Conservation (phyloP, 2,888 invertebrate genomes). For the Drosophila merina region DNA sequence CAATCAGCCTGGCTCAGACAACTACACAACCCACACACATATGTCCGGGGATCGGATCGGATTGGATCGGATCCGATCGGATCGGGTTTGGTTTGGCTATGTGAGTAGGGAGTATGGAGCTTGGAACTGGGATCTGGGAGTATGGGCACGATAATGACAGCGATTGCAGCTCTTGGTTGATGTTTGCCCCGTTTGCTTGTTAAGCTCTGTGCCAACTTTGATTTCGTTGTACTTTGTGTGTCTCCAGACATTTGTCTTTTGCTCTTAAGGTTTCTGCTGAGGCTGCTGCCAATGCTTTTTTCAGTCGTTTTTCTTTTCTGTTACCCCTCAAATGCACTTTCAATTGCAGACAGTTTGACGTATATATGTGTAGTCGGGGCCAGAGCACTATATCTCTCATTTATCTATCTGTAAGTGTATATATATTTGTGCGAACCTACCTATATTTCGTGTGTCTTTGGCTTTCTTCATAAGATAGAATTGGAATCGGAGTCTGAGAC, state of each 20-base stretch:
- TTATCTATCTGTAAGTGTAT: conserved; percentile 64
- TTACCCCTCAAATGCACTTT: conserved; percentile 76
- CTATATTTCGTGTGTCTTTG: conserved; percentile 47
- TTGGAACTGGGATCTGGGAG: conserved; percentile 32
- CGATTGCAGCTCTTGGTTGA: conserved; percentile 58
- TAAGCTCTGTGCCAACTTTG: conserved; percentile 75
- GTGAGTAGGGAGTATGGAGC: conserved; percentile 33
- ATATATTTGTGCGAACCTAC: conserved; percentile 23
- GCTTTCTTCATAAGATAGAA: conserved; percentile 61
- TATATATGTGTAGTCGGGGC: conserved; percentile 61
- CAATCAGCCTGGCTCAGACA: conserved; percentile 53
- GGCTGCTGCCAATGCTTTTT: conserved; percentile 21
- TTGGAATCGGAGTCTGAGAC: conserved; percentile 34
- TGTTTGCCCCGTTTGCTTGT: conserved; percentile 62
- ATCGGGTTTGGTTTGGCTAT: conserved; percentile 31
- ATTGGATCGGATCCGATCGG: conserved; percentile 34
- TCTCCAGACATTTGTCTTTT: conserved; percentile 71
- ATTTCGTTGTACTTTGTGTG: conserved; percentile 63
- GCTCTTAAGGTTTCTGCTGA: conserved; percentile 38
- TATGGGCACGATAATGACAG: conserved; percentile 65
- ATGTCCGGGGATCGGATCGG: conserved; percentile 43
- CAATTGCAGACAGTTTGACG: conserved; percentile 77
- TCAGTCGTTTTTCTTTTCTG: conserved; percentile 35
- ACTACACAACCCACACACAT: conserved; percentile 66
- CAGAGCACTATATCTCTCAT: conserved; percentile 74